phyloP scores from a whole-genome alignment of 2,888 invertebrate genomes.

The Leucoptera coffeella region DNA sequence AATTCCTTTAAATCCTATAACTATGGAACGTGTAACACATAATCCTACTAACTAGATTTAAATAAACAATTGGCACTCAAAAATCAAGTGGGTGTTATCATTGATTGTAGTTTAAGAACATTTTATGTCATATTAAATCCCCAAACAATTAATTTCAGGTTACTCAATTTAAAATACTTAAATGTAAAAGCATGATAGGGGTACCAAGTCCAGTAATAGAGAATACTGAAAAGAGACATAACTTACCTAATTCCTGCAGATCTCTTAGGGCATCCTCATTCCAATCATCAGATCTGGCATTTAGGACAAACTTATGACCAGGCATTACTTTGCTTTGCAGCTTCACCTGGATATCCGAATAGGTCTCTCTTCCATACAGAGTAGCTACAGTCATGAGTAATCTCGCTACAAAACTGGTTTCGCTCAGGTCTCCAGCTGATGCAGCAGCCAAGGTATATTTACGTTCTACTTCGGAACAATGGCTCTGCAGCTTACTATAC shows the following conservation, averaged over 20 bases:
- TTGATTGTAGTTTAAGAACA: no score
- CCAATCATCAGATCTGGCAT: conserved; percentile 85
- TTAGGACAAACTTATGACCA: conserved; percentile 86
- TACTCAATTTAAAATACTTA: no score
- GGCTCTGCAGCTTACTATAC: conserved; percentile 81
- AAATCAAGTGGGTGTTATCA: no score
- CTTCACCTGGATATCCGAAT: conserved; percentile 77
- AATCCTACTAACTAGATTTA: no score
- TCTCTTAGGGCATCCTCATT: conserved; percentile 64
- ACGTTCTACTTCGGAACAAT: conserved; percentile 74
- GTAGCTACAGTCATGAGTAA: conserved; percentile 75
- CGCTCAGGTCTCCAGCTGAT: conserved; percentile 55
- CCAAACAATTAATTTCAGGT: no score
- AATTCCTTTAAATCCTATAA: no score
- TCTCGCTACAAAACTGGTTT: conserved; percentile 79
- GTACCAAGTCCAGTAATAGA: no score
- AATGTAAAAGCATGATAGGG: no score
- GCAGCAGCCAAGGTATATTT: conserved; percentile 78
- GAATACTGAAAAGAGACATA: no score
- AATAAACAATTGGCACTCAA: no score
- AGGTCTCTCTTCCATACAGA: conserved; percentile 73
- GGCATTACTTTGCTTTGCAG: conserved; percentile 66
- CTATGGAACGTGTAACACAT: no score
- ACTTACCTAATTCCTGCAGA: conserved; percentile 60
- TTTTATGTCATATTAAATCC: no score